These are phyloP conservation scores for Eupithecia vulgata DNA, from an alignment of 2,888 invertebrate genomes.

Conservation along the genomic window DNA sequence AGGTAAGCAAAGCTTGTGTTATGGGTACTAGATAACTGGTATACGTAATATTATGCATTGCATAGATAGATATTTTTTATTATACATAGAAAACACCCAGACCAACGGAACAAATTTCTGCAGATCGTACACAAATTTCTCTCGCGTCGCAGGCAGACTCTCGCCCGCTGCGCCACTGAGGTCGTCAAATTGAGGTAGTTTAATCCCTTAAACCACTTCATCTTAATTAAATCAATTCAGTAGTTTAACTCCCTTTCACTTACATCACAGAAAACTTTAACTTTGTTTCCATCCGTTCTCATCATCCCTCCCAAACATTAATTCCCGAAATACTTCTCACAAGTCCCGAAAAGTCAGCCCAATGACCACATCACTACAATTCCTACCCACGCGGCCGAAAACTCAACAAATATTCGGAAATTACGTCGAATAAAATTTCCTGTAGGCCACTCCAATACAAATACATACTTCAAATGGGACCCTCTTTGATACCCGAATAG, in stretches of 20 bases:
- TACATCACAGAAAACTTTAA: background rate
- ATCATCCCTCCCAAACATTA: background rate
- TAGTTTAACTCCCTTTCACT: background rate
- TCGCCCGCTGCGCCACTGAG: no score
- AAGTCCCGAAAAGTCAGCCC: background rate
- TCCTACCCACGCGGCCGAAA: constrained; percentile 16
- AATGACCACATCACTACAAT: constrained; percentile 14
- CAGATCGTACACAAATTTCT: no score
- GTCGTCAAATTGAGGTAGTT: no score
- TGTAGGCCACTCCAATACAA: constrained; percentile 44
- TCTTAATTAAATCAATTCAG: background rate
- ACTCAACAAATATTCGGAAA: constrained; percentile 28
- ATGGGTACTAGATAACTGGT: no score
- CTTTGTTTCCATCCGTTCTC: background rate
- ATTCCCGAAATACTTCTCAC: background rate
- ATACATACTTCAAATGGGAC: constrained; percentile 40
- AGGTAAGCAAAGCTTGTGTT: no score
- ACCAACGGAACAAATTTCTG: no score
- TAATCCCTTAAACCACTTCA: background rate
- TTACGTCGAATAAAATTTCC: constrained; percentile 49
- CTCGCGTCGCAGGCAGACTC: no score
- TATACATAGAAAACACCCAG: no score
- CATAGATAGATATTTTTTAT: no score
- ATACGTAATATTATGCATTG: no score
- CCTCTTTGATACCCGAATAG: constrained; percentile 38